Evolutionary conservation across 2,888 invertebrate species (phyloP), one percentile per base, ranked within the genome.

Genomic region (Eugnorisma glareosa): DNA sequence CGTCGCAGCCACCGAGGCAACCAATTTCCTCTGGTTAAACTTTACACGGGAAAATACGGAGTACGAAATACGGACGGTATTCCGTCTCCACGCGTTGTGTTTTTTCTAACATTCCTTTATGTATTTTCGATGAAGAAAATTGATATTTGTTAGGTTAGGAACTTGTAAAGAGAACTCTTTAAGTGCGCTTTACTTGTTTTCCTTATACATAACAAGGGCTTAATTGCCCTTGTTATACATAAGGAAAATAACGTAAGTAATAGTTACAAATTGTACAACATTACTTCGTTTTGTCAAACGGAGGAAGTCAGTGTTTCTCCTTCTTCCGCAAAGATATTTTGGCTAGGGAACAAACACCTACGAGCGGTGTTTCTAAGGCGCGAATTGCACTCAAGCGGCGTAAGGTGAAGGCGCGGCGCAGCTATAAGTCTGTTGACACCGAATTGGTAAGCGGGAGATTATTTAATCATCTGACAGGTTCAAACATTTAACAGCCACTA

Each of bases 1-100:
- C 75, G 51, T 68, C 71, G 59, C 11, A 37, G 31, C 40, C 68
- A 11, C 67, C 35, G 61, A 18, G 35, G 40, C 59, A 82, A 68
- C 67, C 82, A 82, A 85, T 82, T 82, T 82, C 82, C 76, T 82
- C 61, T 40, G 59, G 76, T 64, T 85, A 67, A 67, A 75, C 37
- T 54, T 80, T 57, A 67, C 73, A 63, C 61, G 40, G 35, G 54
- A 15, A 73, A 66, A 81, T 73, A 66, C 57, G n/a, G 40, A 73
- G 48, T 18, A 24, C 37, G 70, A 18, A 71, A 35, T 35, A 75
- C 43, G 21, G 21, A 37, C 51, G 21, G 48, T 63, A 64, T 68
- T 64, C 15, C n/a, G 1, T 40, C n/a, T 57, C 63, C n/a, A 77
- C 13, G 1, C 6, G n/a, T 24, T 2, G 7, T 48, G 5, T 40